A percentile compares a stretch with the other conserved stretches of the same genome.
Evolutionary conservation across 2,113 vertebrate species (phyloP).

Genomic region (Eulacestoma nigropectus): DNA sequence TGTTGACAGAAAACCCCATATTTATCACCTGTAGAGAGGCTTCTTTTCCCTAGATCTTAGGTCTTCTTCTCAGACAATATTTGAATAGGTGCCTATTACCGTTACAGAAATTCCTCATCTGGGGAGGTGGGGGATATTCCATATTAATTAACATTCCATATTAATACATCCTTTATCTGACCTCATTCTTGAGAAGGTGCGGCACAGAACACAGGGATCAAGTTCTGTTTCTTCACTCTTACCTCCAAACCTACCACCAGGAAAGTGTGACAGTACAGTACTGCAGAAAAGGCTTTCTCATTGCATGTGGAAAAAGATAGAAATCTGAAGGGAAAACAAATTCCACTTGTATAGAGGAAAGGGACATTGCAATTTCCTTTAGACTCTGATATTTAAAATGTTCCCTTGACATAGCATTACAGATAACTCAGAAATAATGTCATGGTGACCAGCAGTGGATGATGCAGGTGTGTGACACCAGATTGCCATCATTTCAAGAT

Average conservation of each 20-base stretch:
- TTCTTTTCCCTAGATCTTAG: background rate
- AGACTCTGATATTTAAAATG: background rate
- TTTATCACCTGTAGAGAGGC: background rate
- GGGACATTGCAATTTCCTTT: background rate
- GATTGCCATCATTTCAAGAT: background rate
- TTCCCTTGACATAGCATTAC: background rate
- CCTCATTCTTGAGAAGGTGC: background rate
- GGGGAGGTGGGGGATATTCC: background rate
- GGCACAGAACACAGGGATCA: background rate
- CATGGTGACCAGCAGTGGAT: background rate
- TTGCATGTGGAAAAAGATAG: background rate
- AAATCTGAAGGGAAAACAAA: background rate
- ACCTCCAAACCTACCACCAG: background rate
- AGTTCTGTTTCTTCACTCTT: background rate
- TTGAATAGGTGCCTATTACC: background rate
- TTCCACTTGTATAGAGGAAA: background rate
- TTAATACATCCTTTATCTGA: background rate
- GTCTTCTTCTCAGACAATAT: background rate
- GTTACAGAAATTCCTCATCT: background rate
- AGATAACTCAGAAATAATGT: background rate
- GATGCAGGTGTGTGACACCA: background rate
- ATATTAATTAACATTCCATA: background rate
- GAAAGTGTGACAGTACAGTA: accelerated
- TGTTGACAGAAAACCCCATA: background rate
- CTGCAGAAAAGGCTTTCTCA: background rate